These are phyloP conservation scores for Palythoa caribaeorum DNA, from an alignment of 92 coral and sea anemone genomes.

Conservation along the genomic window DNA sequence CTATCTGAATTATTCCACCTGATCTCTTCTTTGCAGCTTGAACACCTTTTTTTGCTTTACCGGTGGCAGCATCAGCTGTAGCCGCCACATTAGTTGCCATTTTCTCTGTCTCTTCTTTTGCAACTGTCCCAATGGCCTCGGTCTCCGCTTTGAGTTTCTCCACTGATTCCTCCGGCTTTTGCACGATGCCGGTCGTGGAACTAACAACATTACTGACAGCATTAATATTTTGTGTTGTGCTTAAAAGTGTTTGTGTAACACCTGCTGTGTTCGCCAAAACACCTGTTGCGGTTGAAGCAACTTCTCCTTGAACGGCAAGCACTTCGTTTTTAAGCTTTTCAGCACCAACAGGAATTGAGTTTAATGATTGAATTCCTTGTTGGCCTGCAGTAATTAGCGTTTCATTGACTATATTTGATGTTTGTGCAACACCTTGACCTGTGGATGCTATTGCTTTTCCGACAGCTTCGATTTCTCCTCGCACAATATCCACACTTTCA, in stretches of 20 bases:
- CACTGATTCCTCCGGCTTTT: conserved; percentile 63
- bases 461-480: conserved; percentile 4
- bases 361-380: conserved; percentile 14
- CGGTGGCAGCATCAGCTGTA: conserved; percentile 56
- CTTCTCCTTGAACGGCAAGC: conserved; percentile 12
- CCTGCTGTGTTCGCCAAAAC: conserved; percentile 23
- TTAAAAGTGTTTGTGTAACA: conserved; percentile 31
- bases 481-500: conserved; percentile 15
- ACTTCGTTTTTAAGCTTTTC: conserved; percentile 28
- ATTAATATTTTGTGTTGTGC: conserved; percentile 25
- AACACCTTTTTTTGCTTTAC: conserved; percentile 63
- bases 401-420: conserved; percentile 18
- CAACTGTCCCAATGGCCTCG: conserved; percentile 61
- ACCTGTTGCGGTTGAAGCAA: conserved; percentile 48
- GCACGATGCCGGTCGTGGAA: not conserved
- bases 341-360: not conserved
- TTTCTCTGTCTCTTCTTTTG: conserved; percentile 53
- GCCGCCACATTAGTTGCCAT: conserved; percentile 62
- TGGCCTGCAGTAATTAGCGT: conserved; percentile 20
- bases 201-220: conserved; percentile 10
- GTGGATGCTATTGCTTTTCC: not conserved
- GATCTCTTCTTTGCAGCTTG: conserved; percentile 73
- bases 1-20: conserved; percentile 83
- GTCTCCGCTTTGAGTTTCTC: conserved; percentile 65
- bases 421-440: conserved; percentile 8